Evolutionary conservation across 2,797 vertebrate genomes (phyloP).

Genomic region (Thamnophis elegans): DNA sequence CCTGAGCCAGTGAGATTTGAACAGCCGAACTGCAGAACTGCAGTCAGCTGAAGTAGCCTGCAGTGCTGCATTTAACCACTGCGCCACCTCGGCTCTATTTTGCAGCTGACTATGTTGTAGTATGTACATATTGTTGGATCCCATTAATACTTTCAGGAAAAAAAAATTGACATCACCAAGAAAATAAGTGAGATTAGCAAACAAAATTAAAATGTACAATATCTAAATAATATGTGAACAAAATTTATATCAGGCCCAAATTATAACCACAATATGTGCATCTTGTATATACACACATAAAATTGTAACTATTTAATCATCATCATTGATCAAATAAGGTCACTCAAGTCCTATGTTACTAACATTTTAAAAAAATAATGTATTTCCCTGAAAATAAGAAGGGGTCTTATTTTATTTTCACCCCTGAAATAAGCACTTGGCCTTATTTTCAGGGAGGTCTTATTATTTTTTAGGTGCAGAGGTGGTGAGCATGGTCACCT

Average conservation of each 20-base stretch:
- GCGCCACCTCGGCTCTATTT: too few relatives aligned
- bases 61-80: too few relatives aligned
- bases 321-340: slow-evolving; percentile 12
- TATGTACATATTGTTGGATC: background rate
- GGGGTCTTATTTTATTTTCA: too few relatives aligned
- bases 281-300: background rate
- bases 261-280: background rate
- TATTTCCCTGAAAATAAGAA: too few relatives aligned
- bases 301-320: slow-evolving; percentile 39
- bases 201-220: background rate
- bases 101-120: background rate
- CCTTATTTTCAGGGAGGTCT: too few relatives aligned
- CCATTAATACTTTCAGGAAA: background rate
- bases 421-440: too few relatives aligned
- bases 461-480: too few relatives aligned
- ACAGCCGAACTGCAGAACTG: too few relatives aligned
- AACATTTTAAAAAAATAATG: slow-evolving; percentile 13
- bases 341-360: slow-evolving; percentile 12
- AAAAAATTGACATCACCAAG: background rate
- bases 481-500: too few relatives aligned
- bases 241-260: background rate
- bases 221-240: background rate
- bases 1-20: too few relatives aligned
- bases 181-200: background rate
- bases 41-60: too few relatives aligned